These are phyloP conservation scores for Petaurus breviceps DNA, from an alignment of 2,113 vertebrate genomes.

Conservation along the genomic window DNA sequence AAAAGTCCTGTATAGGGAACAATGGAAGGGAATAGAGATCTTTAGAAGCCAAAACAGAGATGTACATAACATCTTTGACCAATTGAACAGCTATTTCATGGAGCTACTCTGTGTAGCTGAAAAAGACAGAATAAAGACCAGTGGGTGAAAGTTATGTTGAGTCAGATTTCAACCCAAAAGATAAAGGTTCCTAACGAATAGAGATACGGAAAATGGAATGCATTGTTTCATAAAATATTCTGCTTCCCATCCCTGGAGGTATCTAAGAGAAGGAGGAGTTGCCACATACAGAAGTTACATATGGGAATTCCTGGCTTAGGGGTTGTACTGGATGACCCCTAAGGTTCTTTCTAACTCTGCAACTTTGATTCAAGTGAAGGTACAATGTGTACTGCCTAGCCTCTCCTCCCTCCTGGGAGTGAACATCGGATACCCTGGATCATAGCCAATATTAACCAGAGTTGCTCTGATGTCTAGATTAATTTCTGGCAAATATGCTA, in stretches of 20 bases:
- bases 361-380: background rate
- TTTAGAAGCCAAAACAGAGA: background rate
- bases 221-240: background rate
- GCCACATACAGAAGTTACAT: background rate
- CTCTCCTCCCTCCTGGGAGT: background rate
- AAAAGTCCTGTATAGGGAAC: background rate
- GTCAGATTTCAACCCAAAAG: background rate
- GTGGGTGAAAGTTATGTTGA: background rate
- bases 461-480: background rate
- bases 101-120: background rate
- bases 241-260: background rate
- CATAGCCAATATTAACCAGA: background rate
- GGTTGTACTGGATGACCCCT: background rate
- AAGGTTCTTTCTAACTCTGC: background rate
- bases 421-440: background rate
- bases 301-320: background rate
- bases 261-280: background rate
- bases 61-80: background rate
- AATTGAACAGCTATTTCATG: background rate
- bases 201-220: background rate
- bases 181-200: background rate
- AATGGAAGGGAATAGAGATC: background rate
- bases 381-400: background rate
- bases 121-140: background rate
- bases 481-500: background rate